phyloP scores from a whole-genome alignment of 2,113 vertebrate genomes.

The Rhea pennata region DNA sequence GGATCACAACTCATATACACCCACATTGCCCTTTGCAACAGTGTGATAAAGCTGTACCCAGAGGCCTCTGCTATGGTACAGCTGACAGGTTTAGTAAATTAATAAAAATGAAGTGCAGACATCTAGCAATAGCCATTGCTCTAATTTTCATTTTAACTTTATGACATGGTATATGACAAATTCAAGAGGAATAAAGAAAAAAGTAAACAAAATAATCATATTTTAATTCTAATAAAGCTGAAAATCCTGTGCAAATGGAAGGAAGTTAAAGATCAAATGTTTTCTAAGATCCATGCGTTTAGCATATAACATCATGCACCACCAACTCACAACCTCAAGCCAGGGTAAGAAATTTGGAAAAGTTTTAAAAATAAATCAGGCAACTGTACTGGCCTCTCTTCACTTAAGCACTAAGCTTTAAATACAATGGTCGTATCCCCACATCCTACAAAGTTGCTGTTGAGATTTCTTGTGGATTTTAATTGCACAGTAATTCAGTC shows the following conservation, averaged over 20 bases:
- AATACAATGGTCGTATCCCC: slow-evolving; percentile 20
- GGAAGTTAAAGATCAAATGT: not conserved
- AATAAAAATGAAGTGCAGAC: slow-evolving; percentile 1
- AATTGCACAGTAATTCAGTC: slow-evolving; percentile 70
- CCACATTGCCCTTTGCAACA: not conserved
- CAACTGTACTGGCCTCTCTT: slow-evolving; percentile 15
- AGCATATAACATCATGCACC: not conserved
- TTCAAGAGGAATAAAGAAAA: no score
- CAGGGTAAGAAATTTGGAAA: not conserved
- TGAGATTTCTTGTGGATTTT: slow-evolving; percentile 57
- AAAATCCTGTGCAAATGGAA: slow-evolving; percentile 2
- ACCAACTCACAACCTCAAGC: slow-evolving; percentile 10
- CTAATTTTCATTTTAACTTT: not conserved
- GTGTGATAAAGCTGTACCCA: not conserved
- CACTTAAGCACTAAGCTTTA: not conserved
- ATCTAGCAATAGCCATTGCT: not conserved
- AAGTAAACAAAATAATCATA: not conserved
- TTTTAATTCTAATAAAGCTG: not conserved
- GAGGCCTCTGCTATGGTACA: not conserved
- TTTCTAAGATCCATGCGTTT: not conserved
- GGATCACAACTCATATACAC: not conserved
- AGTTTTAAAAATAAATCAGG: slow-evolving; percentile 9
- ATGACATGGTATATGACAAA: no score
- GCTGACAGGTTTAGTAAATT: not conserved
- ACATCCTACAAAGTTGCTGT: slow-evolving; percentile 32